Conservation (phyloP, 37 sponge, comb jelly and placozoan species). For the Cliona cf. orientalis region DNA sequence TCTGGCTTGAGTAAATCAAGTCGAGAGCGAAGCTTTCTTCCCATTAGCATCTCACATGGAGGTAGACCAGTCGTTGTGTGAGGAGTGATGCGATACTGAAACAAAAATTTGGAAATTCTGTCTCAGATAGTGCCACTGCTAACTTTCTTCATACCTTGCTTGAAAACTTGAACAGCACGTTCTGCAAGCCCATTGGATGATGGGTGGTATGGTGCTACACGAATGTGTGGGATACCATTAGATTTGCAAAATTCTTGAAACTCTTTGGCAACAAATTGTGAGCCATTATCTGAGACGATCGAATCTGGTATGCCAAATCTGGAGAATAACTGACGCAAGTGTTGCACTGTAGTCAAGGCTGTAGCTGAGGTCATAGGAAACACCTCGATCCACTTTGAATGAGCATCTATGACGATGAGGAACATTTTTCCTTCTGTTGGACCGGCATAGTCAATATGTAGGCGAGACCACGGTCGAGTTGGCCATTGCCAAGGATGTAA, state of each 20-base stretch:
- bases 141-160: slow-evolving; percentile 36
- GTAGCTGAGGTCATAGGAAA: neutral
- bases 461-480: slow-evolving; percentile 16
- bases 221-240: slow-evolving; percentile 2
- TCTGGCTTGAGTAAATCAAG: slow-evolving; percentile 46
- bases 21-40: slow-evolving; percentile 26
- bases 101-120: slow-evolving; percentile 31
- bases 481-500: slow-evolving; percentile 48
- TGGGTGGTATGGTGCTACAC: too few relatives aligned
- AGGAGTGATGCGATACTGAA: slow-evolving; percentile 38
- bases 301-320: slow-evolving; percentile 27
- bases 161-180: slow-evolving; percentile 33
- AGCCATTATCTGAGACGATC: slow-evolving; percentile 49
- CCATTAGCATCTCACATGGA: slow-evolving; percentile 51
- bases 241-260: slow-evolving; percentile 30
- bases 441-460: slow-evolving; percentile 58
- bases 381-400: slow-evolving; percentile 58
- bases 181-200: slow-evolving; percentile 47
- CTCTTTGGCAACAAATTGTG: slow-evolving; percentile 37
- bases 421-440: slow-evolving; percentile 36
- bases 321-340: slow-evolving; percentile 22
- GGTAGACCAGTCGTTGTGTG: slow-evolving; percentile 36
- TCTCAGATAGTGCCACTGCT: neutral
- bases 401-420: slow-evolving; percentile 44
- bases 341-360: neutral